Percentiles rank a stretch among this genome's conserved stretches.
These are phyloP conservation scores for Epinotia ramella DNA, from an alignment of 2,888 invertebrate species.

Conservation along the genomic window DNA sequence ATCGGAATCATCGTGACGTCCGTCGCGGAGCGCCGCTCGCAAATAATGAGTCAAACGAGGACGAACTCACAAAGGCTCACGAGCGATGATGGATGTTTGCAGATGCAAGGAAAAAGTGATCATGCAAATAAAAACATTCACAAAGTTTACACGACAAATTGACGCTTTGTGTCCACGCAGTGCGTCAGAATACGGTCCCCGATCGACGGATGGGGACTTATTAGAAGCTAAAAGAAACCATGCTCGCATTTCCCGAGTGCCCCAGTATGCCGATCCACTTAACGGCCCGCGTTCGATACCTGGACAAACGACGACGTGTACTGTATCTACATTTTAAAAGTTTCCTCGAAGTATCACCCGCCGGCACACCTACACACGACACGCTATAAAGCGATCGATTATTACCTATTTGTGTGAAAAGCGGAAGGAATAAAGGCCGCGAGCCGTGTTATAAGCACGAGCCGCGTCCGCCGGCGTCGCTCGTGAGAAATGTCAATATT, in stretches of 20 bases:
- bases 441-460: constrained; percentile 68
- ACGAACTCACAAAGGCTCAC: constrained; percentile 75
- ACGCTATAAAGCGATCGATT: constrained; percentile 84
- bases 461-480: constrained; percentile 70
- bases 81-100: constrained; percentile 77
- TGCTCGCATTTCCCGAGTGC: constrained; percentile 55
- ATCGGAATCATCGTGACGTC: constrained; percentile 54
- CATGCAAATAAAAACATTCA: constrained; percentile 71
- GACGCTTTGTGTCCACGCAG: constrained; percentile 52
- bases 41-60: constrained; percentile 73
- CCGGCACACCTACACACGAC: constrained; percentile 71
- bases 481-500: constrained; percentile 85
- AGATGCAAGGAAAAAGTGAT: constrained; percentile 69
- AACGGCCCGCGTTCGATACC: constrained; percentile 66
- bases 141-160: constrained; percentile 69
- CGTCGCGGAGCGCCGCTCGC: constrained; percentile 63
- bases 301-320: constrained; percentile 64
- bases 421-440: constrained; percentile 75
- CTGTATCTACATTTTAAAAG: constrained; percentile 63
- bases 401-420: constrained; percentile 85
- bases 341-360: constrained; percentile 79
- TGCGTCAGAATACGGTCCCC: constrained; percentile 49
- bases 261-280: constrained; percentile 73
- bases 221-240: constrained; percentile 53
- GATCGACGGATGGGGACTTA: constrained; percentile 54